A percentile compares a stretch with the other conserved stretches of the same genome.
These are phyloP conservation scores for Hypercompe scribonia DNA, from an alignment of 2,888 invertebrate genomes.

Conservation along the genomic window DNA sequence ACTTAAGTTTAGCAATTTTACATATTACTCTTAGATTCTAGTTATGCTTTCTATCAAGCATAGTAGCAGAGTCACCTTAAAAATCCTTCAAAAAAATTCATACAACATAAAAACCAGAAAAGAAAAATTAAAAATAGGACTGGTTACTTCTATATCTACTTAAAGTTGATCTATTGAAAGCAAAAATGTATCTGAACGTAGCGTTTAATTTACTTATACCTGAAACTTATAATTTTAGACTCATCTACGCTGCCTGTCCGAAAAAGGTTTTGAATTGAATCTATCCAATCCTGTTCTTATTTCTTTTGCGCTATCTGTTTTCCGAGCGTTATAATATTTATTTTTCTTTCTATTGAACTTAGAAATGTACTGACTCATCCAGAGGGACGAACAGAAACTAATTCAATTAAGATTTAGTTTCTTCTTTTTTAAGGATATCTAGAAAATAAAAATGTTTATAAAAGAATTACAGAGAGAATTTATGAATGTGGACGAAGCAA, in stretches of 20 bases:
- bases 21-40: no score
- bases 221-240: not conserved
- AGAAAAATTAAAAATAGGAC: not conserved
- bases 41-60: no score
- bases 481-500: no score
- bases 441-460: not conserved
- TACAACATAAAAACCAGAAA: not conserved
- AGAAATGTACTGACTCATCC: not conserved
- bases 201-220: not conserved
- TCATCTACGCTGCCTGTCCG: not conserved
- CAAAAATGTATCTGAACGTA: no score
- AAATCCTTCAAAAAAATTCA: no score
- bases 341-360: not conserved
- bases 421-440: no score
- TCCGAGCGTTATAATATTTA: not conserved
- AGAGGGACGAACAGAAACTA: not conserved
- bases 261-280: not conserved
- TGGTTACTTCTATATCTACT: not conserved
- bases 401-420: not conserved
- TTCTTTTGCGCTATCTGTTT: not conserved
- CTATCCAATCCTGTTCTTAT: not conserved
- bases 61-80: no score
- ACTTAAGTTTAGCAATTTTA: no score
- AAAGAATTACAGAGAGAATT: not conserved
- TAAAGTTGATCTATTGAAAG: not conserved